These are phyloP conservation scores for Drosophila pectinifera DNA, from an alignment of 1,140 invertebrate genomes.

Conservation along the genomic window DNA sequence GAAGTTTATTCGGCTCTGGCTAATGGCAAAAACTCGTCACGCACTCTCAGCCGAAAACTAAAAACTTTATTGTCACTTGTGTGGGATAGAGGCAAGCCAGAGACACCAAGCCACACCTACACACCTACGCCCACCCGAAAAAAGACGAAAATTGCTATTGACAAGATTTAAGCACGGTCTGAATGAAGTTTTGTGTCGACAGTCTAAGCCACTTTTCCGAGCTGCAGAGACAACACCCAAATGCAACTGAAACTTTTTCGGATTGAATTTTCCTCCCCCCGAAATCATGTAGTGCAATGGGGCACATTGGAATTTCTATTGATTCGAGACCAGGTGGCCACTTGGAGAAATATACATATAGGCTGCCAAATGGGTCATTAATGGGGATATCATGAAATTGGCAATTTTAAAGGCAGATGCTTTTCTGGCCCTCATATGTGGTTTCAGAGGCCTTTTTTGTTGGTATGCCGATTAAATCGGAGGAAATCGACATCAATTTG, in stretches of 20 bases:
- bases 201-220: constrained; percentile 63
- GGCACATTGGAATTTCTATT: constrained; percentile 23
- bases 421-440: too few relatives aligned
- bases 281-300: constrained; percentile 21
- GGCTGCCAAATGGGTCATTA: constrained; percentile 1
- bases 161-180: constrained; percentile 64
- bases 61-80: constrained; percentile 69
- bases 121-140: constrained; percentile 3
- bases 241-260: constrained; percentile 36
- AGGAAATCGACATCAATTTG: neutral
- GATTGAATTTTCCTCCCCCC: constrained; percentile 6
- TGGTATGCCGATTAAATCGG: neutral
- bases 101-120: constrained; percentile 2
- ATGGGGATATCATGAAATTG: neutral
- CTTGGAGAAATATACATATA: constrained; percentile 2
- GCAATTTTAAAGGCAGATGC: neutral
- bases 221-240: constrained; percentile 24
- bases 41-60: constrained; percentile 42
- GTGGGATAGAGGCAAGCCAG: constrained; percentile 20
- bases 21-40: constrained; percentile 71
- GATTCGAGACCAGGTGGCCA: constrained; percentile 54
- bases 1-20: constrained; percentile 45
- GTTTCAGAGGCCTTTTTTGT: too few relatives aligned
- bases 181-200: constrained; percentile 61
- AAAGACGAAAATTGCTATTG: constrained; percentile 46